phyloP scores from a whole-genome alignment of 2,888 invertebrate species.

The Agrotis segetum region DNA sequence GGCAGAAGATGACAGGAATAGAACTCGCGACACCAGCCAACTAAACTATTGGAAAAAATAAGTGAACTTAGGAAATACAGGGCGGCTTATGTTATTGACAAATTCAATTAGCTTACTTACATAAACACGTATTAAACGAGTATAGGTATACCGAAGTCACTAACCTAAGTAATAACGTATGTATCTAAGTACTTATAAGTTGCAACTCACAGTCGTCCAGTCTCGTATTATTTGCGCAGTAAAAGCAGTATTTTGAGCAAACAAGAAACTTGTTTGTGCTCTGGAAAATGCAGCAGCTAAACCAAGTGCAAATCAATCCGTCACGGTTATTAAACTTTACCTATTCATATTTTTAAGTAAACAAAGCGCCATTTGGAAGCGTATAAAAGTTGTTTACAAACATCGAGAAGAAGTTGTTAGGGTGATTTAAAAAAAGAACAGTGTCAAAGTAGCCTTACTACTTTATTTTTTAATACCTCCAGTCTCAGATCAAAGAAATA shows the following conservation, averaged over 20 bases:
- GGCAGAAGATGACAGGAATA: no score
- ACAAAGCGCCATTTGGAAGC: conserved; percentile 26
- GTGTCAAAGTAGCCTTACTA: no score
- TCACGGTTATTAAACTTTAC: conserved; percentile 46
- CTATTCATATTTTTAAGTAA: conserved; percentile 25
- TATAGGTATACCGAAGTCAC: background rate
- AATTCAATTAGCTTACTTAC: background rate
- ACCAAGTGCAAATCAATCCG: conserved; percentile 55
- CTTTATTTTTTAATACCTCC: no score
- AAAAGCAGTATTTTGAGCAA: conserved; percentile 6
- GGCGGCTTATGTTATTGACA: background rate
- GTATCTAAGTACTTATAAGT: background rate
- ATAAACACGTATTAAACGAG: no score
- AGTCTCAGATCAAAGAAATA: no score
- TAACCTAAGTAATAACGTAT: background rate
- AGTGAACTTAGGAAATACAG: background rate
- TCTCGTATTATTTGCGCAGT: conserved; percentile 5
- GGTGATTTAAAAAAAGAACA: background rate
- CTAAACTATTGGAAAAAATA: background rate
- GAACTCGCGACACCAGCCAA: background rate
- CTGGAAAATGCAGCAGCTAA: conserved; percentile 51
- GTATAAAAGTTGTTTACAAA: conserved; percentile 33
- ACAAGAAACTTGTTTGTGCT: conserved; percentile 27
- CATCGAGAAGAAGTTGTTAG: background rate
- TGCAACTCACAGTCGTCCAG: background rate